Percentiles rank a stretch among this genome's conserved stretches.
These are phyloP conservation scores for Melanotaenia nigrans DNA, from an alignment of 2,797 vertebrate species.

Conservation along the genomic window DNA sequence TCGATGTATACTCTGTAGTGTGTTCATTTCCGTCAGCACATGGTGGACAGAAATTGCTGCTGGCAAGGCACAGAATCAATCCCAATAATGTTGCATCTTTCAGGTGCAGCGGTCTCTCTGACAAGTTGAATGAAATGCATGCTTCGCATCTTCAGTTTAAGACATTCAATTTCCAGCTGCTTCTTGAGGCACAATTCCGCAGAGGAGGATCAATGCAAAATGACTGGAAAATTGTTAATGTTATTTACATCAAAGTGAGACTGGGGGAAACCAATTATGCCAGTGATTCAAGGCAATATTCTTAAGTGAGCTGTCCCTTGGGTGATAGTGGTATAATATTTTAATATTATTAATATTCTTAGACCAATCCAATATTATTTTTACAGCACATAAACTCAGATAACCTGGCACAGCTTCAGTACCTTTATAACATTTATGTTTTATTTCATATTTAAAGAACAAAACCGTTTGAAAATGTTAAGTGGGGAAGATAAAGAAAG, in stretches of 20 bases:
- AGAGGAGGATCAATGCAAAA: conserved; percentile 75
- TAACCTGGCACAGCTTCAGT: background rate
- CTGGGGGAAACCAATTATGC: conserved; percentile 76
- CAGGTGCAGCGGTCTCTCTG: conserved; percentile 57
- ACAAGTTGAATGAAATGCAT: conserved; percentile 69
- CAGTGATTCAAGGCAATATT: conserved; percentile 70
- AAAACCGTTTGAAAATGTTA: background rate
- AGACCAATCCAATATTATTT: conserved; percentile 20
- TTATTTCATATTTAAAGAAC: conserved; percentile 9
- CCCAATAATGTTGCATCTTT: conserved; percentile 69
- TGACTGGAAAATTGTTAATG: conserved; percentile 77
- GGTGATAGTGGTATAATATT: conserved; percentile 53
- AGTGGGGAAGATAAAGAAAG: conserved; percentile 17
- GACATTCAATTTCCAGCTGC: conserved; percentile 74
- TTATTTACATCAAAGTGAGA: conserved; percentile 81
- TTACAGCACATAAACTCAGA: conserved; percentile 25
- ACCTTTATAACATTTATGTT: background rate
- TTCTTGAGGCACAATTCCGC: conserved; percentile 70
- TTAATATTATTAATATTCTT: conserved; percentile 57
- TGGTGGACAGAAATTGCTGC: conserved; percentile 56
- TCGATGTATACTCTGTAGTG: conserved; percentile 18
- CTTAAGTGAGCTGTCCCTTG: conserved; percentile 63
- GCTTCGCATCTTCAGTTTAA: conserved; percentile 65
- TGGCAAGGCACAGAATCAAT: conserved; percentile 66
- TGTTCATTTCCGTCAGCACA: conserved; percentile 35